These are phyloP conservation scores for Orius laevigatus DNA, from an alignment of 1,140 invertebrate genomes.

Conservation along the genomic window DNA sequence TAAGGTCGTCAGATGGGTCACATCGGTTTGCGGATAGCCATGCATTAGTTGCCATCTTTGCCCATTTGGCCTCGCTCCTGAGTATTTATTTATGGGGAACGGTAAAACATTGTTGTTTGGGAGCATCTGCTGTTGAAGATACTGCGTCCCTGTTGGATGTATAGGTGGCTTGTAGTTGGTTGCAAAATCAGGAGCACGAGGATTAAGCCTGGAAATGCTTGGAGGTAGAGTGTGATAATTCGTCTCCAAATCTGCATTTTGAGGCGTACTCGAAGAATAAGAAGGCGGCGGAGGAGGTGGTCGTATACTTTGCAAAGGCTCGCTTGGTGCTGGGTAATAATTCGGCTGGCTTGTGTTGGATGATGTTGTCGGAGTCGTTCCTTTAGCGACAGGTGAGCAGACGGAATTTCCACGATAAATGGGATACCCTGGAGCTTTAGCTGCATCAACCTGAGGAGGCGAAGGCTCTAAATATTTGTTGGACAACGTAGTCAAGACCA, in stretches of 20 bases:
- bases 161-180: conserved; percentile 26
- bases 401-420: conserved; percentile 38
- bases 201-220: conserved; percentile 63
- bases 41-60: conserved; percentile 21
- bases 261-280: neutral
- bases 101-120: conserved; percentile 19
- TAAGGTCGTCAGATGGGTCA: conserved; percentile 27
- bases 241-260: neutral
- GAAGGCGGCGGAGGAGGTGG: conserved; percentile 11
- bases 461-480: conserved; percentile 39
- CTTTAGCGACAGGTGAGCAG: conserved; percentile 50
- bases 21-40: conserved; percentile 12
- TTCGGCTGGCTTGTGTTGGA: conserved; percentile 1
- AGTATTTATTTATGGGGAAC: conserved; percentile 16
- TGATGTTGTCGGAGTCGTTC: conserved; percentile 19
- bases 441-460: conserved; percentile 46
- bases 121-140: conserved; percentile 20
- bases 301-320: conserved; percentile 1
- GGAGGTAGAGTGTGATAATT: conserved; percentile 22
- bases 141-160: conserved; percentile 16
- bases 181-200: conserved; percentile 71
- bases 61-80: conserved; percentile 28
- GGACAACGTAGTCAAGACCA: conserved; percentile 24
- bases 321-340: neutral
- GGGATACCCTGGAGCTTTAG: conserved; percentile 62